Conservation (phyloP, 2,888 invertebrate species). For the Ochropleura plecta region DNA sequence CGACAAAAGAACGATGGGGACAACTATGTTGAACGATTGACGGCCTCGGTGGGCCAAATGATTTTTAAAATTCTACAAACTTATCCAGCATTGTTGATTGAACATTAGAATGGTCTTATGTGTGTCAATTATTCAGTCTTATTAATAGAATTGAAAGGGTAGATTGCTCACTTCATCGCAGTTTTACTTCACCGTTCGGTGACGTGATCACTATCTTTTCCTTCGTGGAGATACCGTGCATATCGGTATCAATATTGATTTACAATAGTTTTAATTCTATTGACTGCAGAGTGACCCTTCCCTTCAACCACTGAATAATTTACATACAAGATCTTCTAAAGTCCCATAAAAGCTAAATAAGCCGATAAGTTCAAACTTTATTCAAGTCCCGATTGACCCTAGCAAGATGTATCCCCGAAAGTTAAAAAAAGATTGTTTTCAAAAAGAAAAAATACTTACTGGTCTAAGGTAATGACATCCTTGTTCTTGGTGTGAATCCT, state of each 20-base stretch:
- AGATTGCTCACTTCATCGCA: constrained; percentile 9
- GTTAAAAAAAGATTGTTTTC: constrained; percentile 10
- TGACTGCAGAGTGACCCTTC: constrained; percentile 38
- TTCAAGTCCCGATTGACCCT: constrained; percentile 21
- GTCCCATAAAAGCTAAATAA: constrained; percentile 11
- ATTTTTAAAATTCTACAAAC: constrained; percentile 16
- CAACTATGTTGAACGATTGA: constrained; percentile 47
- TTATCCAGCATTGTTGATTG: constrained; percentile 19
- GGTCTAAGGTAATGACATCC: constrained; percentile 98
- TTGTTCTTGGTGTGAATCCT: constrained; percentile 96
- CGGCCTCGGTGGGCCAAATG: constrained; percentile 18
- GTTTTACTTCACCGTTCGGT: not conserved
- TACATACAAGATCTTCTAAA: constrained; percentile 11
- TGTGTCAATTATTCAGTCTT: constrained; percentile 18
- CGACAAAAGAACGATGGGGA: constrained; percentile 55
- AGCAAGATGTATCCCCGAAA: constrained; percentile 34
- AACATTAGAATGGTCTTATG: constrained; percentile 5
- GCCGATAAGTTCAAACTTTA: constrained; percentile 33
- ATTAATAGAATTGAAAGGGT: constrained; percentile 17
- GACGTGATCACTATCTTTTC: constrained; percentile 22
- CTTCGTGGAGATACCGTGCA: constrained; percentile 1
- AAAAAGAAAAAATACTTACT: constrained; percentile 93
- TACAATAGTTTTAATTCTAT: constrained; percentile 7
- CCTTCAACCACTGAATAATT: constrained; percentile 30
- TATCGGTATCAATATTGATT: not conserved